These are phyloP conservation scores for Phlogophora meticulosa DNA, from an alignment of 2,888 invertebrate species.

Conservation along the genomic window DNA sequence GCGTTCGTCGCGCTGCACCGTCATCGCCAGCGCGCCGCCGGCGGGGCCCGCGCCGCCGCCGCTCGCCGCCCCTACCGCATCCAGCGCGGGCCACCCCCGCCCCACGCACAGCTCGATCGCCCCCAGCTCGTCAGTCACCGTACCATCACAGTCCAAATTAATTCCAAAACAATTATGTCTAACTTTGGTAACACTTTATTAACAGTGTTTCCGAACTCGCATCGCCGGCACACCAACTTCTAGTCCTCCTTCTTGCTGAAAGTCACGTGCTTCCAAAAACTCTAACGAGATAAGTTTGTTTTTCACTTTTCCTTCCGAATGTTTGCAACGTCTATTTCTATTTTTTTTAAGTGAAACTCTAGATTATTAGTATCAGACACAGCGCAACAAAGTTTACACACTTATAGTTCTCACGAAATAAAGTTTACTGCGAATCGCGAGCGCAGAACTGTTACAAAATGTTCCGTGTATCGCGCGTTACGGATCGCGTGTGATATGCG, in stretches of 20 bases:
- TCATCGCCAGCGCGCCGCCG: constrained; percentile 91
- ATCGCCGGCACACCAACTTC: constrained; percentile 51
- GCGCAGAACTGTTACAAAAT: constrained; percentile 34
- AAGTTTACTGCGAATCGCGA: constrained; percentile 46
- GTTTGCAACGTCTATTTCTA: constrained; percentile 28
- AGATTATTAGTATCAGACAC: constrained; percentile 28
- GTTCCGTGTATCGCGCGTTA: constrained; percentile 42
- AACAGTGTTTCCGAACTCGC: constrained; percentile 60
- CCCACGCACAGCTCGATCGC: constrained; percentile 79
- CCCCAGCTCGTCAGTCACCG: constrained; percentile 77
- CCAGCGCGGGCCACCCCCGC: constrained; percentile 83
- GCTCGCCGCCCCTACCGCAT: constrained; percentile 82
- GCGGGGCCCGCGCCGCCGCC: constrained; percentile 83
- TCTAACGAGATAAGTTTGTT: constrained; percentile 37
- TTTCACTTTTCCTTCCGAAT: constrained; percentile 46
- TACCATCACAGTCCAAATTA: constrained; percentile 71
- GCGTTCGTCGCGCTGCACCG: constrained; percentile 93
- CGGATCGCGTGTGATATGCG: constrained; percentile 61
- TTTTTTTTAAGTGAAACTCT: constrained; percentile 26
- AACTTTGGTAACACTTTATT: constrained; percentile 52
- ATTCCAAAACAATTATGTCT: constrained; percentile 34
- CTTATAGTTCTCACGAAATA: constrained; percentile 54
- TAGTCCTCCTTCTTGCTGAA: constrained; percentile 28
- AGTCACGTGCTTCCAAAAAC: constrained; percentile 44
- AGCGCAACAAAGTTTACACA: constrained; percentile 53